Base-by-base conservation (phyloP, 2,797 vertebrate species). In the Benthosema pterotum region DNA sequence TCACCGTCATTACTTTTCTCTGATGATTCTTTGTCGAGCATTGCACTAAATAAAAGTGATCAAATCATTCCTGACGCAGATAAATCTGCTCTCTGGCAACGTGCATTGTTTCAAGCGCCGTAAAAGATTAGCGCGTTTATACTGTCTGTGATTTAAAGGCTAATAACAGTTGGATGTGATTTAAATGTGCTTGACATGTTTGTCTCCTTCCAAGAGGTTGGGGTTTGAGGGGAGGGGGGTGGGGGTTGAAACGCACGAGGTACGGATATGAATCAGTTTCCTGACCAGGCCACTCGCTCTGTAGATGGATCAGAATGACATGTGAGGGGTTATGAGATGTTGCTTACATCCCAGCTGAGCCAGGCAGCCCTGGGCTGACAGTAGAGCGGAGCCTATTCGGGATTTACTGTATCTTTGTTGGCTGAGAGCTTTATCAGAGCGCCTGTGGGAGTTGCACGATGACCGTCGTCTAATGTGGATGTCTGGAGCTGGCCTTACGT, bases 381-480 rank as follows among this genome's bases (percentile, higher is more conserved):
- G 42, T 14, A 17, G 51, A 46, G 60, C 51, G 65, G 52, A 63
- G 14, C 45, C 63, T 14, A 43, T 59, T 63, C 15, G 19, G 32
- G 65, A 57, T 22, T 49, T 57, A 25, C 22, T 25, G 22, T 25
- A 60, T 64, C 60, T 67, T n/a, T 50, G 46, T 76, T 62, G 82
- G 70, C 68, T 42, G 16, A 61, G 46, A 65, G 65, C 60, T 69
- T 67, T 50, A 72, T 81, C 67, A 67, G 69, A 14, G 28, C 67
- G 59, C 52, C 65, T 42, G 18, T 2, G 62, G 77, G 74, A 86
- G 83, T n/a, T 83, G 75, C 73, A 11, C 49, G 2, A 38, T 38
- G 32, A 38, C 32, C 55, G 45, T 46, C 55, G 45, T 46, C 25
- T 46, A 58, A 62, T 59, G 17, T 11, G 64, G 71, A 65, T 28